Percentiles rank a stretch among this genome's conserved stretches.
phyloP scores from a whole-genome alignment of 2,888 invertebrate genomes.

The Euzophera pinguis region DNA sequence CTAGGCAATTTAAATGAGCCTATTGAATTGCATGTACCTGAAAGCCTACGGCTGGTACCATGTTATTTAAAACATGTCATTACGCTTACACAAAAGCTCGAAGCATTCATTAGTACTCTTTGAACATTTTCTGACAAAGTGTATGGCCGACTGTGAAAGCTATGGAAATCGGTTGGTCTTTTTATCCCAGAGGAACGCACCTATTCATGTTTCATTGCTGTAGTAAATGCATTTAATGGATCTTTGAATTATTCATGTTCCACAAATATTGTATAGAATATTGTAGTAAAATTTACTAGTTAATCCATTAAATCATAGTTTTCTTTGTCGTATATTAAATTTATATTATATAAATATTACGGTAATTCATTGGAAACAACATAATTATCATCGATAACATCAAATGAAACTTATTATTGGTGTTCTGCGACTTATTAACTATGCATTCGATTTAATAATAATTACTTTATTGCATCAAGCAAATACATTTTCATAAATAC shows the following conservation, averaged over 20 bases:
- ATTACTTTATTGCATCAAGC: no score
- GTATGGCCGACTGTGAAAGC: slow-evolving; percentile 1
- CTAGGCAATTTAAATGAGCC: slow-evolving; percentile 65
- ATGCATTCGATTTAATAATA: no score
- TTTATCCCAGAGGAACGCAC: slow-evolving; percentile 5
- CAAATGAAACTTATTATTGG: no score
- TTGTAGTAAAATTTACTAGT: background rate
- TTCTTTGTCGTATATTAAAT: no score
- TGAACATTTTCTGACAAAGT: slow-evolving; percentile 9
- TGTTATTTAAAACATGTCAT: slow-evolving; percentile 17
- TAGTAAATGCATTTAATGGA: slow-evolving; percentile 3
- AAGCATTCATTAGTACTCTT: slow-evolving; percentile 12
- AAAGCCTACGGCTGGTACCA: slow-evolving; percentile 4
- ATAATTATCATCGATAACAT: no score
- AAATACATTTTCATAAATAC: no score
- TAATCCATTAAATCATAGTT: no score
- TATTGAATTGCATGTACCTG: slow-evolving; percentile 55
- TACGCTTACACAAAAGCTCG: slow-evolving; percentile 12
- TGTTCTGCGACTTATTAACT: no score
- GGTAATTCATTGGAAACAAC: no score
- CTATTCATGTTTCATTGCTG: slow-evolving; percentile 8
- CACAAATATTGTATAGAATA: background rate
- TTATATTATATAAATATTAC: no score
- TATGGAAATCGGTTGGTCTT: slow-evolving; percentile 1
- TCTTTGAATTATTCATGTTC: background rate